phyloP scores from a whole-genome alignment of 2,888 invertebrate species.

The Hydroisotoma schaefferi region DNA sequence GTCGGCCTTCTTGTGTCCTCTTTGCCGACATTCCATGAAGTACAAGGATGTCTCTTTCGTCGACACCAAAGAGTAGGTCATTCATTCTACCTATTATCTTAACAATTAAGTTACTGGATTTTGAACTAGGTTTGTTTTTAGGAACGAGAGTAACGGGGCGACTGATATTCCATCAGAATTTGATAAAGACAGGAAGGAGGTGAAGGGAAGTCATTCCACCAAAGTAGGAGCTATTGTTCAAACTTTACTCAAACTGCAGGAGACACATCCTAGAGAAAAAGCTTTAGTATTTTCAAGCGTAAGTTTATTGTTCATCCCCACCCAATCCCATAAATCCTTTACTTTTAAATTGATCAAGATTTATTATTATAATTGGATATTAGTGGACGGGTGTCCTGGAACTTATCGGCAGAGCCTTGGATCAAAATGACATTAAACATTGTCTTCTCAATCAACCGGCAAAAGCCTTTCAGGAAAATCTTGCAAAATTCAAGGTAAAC shows the following conservation, averaged over 20 bases:
- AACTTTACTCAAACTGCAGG: conserved; percentile 58
- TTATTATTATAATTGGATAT: neutral
- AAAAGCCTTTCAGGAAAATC: conserved; percentile 53
- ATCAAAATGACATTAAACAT: conserved; percentile 57
- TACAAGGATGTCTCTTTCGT: conserved; percentile 56
- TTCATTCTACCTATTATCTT: too few species aligned
- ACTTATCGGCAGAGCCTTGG: conserved; percentile 58
- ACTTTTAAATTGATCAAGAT: neutral
- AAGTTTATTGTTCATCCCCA: conserved; percentile 49
- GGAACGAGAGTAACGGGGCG: too few species aligned
- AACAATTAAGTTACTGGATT: too few species aligned
- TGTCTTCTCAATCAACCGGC: conserved; percentile 50
- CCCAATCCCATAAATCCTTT: conserved; percentile 1
- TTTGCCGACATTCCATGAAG: conserved; percentile 60
- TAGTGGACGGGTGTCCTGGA: conserved; percentile 56
- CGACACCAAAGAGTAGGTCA: conserved; percentile 35
- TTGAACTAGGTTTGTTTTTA: too few species aligned
- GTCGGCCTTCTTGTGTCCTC: conserved; percentile 55
- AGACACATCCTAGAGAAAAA: conserved; percentile 60
- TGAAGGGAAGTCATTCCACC: conserved; percentile 66
- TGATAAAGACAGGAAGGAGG: conserved; percentile 27
- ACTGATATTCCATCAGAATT: too few species aligned
- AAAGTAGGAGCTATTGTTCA: conserved; percentile 66
- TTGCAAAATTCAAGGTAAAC: conserved; percentile 58
- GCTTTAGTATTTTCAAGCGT: conserved; percentile 68